Evolutionary conservation across 2,113 vertebrate species (phyloP).

Genomic region (Axis porcinus): DNA sequence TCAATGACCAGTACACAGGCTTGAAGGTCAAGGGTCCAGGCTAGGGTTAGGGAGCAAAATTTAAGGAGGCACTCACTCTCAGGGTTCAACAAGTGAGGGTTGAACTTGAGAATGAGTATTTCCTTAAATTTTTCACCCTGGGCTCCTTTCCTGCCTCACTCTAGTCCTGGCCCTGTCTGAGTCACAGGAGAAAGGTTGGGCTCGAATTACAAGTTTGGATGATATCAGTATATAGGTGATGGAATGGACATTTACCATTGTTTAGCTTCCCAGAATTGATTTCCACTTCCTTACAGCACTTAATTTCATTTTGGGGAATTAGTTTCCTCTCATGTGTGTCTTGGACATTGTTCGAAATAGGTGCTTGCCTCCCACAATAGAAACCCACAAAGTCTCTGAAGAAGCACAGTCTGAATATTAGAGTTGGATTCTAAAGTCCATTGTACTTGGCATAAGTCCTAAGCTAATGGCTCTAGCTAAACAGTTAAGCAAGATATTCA

Average conservation of each 20-base stretch:
- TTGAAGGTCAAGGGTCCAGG: not conserved
- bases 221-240: not conserved
- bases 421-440: slow-evolving; percentile 86
- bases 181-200: not conserved
- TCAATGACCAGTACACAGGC: not conserved
- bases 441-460: slow-evolving; percentile 86
- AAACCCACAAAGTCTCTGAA: not conserved
- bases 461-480: slow-evolving; percentile 84
- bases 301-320: slow-evolving; percentile 25
- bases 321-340: slow-evolving; percentile 4
- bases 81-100: not conserved
- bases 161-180: not conserved
- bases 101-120: not conserved
- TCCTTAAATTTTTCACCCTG: not conserved
- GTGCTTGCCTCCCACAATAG: not conserved
- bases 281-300: slow-evolving; percentile 29
- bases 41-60: not conserved
- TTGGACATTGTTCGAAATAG: not conserved
- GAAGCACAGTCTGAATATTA: not conserved
- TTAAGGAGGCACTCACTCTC: not conserved
- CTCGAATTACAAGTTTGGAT: not conserved
- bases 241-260: slow-evolving; percentile 9
- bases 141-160: not conserved
- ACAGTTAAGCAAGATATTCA: slow-evolving; percentile 84
- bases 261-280: slow-evolving; percentile 54